A percentile compares a stretch with the other conserved stretches of the same genome.
These are phyloP conservation scores for Eptatretus atami DNA, from an alignment of 2,797 vertebrate species.

Conservation along the genomic window DNA sequence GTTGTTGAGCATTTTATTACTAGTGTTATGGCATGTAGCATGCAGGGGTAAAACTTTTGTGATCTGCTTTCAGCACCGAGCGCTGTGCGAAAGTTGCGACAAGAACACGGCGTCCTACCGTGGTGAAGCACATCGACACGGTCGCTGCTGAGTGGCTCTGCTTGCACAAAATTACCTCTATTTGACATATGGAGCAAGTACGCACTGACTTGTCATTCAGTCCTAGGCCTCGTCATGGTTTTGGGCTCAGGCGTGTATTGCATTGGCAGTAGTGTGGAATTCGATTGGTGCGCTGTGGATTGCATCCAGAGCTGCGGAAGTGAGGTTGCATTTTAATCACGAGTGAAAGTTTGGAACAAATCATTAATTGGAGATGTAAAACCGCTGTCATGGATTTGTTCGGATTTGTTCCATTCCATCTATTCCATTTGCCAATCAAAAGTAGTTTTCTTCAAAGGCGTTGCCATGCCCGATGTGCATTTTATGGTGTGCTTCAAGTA, in stretches of 20 bases:
- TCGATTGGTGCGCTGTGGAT: conserved; percentile 83
- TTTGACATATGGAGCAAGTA: conserved; percentile 47
- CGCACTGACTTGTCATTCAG: conserved; percentile 39
- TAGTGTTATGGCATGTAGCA: no score
- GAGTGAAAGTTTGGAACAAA: no score
- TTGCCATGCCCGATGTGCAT: no score
- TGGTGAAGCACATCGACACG: conserved; percentile 90
- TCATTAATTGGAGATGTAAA: no score
- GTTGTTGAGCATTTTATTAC: no score
- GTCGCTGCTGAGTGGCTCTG: conserved; percentile 89
- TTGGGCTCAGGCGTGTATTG: conserved; percentile 81
- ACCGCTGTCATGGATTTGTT: no score
- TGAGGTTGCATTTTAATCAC: conserved; percentile 9
- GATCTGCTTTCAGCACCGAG: conserved; percentile 31
- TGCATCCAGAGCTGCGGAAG: conserved; percentile 86
- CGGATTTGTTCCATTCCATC: no score
- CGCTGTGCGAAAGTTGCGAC: conserved; percentile 54
- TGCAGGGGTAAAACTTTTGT: no score
- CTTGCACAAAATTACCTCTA: conserved; percentile 76
- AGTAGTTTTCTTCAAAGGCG: no score
- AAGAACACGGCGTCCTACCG: conserved; percentile 43
- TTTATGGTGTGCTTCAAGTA: no score
- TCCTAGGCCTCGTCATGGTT: conserved; percentile 55
- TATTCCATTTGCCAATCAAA: no score
- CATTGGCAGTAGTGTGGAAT: conserved; percentile 87